Evolutionary conservation across 2,797 vertebrate species (phyloP).

Genomic region (Enoplosus armatus): DNA sequence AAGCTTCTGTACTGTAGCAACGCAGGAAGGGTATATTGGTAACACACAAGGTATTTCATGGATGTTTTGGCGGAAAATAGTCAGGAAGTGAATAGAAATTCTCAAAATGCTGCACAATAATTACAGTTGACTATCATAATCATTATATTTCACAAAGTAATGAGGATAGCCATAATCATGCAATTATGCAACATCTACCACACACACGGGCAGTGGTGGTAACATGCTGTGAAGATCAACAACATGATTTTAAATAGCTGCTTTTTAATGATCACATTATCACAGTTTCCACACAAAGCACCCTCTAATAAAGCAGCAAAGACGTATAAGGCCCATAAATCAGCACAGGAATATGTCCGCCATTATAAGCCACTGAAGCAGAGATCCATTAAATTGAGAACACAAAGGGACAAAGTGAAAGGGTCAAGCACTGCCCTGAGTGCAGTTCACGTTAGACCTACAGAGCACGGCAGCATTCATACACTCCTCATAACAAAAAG

Average conservation of each 20-base stretch:
- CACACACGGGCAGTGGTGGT: not conserved
- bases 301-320: conserved; percentile 10
- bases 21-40: not conserved
- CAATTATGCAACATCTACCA: conserved; percentile 9
- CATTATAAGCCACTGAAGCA: conserved; percentile 21
- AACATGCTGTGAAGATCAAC: conserved; percentile 22
- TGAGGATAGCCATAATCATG: conserved; percentile 14
- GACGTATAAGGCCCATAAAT: not conserved
- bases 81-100: conserved; percentile 2
- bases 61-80: not conserved
- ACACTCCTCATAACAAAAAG: not conserved
- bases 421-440: conserved; percentile 49
- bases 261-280: conserved; percentile 29
- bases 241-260: conserved; percentile 35
- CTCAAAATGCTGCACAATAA: conserved; percentile 16
- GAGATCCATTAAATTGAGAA: conserved; percentile 52
- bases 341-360: conserved; percentile 10
- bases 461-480: not conserved
- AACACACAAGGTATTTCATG: not conserved
- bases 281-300: conserved; percentile 24
- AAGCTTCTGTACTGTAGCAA: not conserved
- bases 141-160: conserved; percentile 28
- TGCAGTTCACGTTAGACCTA: not conserved
- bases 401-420: conserved; percentile 38
- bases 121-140: conserved; percentile 6